phyloP scores from a whole-genome alignment of 1,140 invertebrate species.

The Ctenoplectra terminalis region DNA sequence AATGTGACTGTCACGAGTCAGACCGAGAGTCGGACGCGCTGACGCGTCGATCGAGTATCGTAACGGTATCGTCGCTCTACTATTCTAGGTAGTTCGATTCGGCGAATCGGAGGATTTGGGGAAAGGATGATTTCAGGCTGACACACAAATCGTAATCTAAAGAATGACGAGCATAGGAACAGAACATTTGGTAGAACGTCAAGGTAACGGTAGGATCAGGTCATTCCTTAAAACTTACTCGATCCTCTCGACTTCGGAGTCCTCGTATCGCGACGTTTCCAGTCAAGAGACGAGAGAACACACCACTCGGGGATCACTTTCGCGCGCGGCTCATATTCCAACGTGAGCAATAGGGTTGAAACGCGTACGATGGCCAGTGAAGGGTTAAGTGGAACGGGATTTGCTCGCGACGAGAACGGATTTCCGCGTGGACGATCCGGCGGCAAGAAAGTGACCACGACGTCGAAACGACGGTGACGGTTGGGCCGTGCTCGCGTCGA shows the following conservation, averaged over 20 bases:
- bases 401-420: constrained; percentile 10
- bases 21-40: constrained; percentile 9
- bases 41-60: neutral
- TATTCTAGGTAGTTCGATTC: neutral
- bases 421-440: constrained; percentile 58
- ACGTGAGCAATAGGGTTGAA: neutral
- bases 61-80: neutral
- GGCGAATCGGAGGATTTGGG: neutral
- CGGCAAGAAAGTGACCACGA: constrained; percentile 55
- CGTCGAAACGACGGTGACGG: constrained; percentile 75
- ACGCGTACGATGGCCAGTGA: neutral
- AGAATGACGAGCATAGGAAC: accelerated
- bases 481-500: constrained; percentile 70
- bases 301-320: constrained; percentile 62
- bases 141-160: neutral
- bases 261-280: constrained; percentile 25
- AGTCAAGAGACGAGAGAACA: constrained; percentile 35
- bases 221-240: constrained; percentile 11
- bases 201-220: too few species aligned
- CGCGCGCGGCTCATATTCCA: constrained; percentile 48
- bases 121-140: too few species aligned
- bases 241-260: neutral
- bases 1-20: constrained; percentile 41
- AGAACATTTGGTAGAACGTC: neutral
- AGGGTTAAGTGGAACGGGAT: neutral